Percentiles rank a stretch among this genome's conserved stretches.
These are phyloP conservation scores for Petrocephalus zakoni DNA, from an alignment of 2,113 vertebrate species.

Conservation along the genomic window DNA sequence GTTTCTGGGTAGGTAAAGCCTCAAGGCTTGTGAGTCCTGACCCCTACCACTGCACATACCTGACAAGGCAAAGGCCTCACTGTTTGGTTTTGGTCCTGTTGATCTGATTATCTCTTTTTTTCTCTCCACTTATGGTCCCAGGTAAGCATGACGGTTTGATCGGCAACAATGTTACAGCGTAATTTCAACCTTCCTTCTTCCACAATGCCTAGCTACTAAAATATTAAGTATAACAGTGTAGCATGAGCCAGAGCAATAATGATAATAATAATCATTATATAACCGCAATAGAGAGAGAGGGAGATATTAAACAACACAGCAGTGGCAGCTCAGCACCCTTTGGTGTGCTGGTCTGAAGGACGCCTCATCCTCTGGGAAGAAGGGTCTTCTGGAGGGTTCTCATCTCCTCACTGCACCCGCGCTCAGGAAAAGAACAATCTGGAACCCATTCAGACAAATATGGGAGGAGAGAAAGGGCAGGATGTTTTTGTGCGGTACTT, in stretches of 20 bases:
- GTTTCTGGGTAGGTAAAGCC: neutral
- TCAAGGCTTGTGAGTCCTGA: neutral
- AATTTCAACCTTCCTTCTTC: neutral
- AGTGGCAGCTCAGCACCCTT: neutral
- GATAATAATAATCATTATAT: constrained; percentile 11
- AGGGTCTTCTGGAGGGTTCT: neutral
- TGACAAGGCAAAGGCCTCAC: neutral
- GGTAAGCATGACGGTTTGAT: neutral
- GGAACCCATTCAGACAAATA: neutral
- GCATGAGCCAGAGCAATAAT: neutral
- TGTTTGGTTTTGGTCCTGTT: neutral
- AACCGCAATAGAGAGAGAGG: neutral
- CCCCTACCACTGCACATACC: neutral
- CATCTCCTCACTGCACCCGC: neutral
- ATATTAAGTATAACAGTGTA: neutral
- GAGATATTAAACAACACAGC: neutral
- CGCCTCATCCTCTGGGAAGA: neutral
- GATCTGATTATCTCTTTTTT: neutral
- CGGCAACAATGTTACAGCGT: neutral
- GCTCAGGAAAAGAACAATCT: constrained; percentile 2
- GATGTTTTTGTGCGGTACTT: neutral
- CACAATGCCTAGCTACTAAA: neutral
- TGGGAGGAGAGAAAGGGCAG: neutral
- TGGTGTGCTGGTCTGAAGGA: neutral
- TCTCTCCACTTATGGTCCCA: neutral